phyloP scores from a whole-genome alignment of 2,888 invertebrate genomes.

The Eudemis profundana region DNA sequence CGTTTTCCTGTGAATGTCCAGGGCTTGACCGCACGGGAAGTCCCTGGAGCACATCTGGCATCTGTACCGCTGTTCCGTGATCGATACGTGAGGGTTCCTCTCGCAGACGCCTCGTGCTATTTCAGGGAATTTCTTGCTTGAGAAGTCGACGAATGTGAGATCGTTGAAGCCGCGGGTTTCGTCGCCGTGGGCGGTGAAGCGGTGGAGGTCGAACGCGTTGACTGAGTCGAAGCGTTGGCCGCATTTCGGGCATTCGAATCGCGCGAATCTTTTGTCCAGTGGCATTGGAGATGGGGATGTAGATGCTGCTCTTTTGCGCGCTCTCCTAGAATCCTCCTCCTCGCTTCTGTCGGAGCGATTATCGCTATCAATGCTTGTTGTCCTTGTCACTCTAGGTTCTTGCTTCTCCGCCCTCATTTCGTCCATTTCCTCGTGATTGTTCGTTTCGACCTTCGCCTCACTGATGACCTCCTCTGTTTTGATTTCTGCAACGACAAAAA shows the following conservation, averaged over 20 bases:
- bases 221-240: slow-evolving; percentile 90
- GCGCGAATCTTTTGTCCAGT: slow-evolving; percentile 72
- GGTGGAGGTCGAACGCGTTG: slow-evolving; percentile 89
- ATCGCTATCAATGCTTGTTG: slow-evolving; percentile 83
- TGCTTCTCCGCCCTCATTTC: slow-evolving; percentile 68
- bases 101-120: slow-evolving; percentile 91
- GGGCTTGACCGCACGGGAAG: slow-evolving; percentile 89
- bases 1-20: slow-evolving; percentile 87
- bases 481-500: slow-evolving; percentile 82
- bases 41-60: slow-evolving; percentile 89
- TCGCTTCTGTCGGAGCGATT: slow-evolving; percentile 85
- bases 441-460: slow-evolving; percentile 76
- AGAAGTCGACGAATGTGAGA: slow-evolving; percentile 91
- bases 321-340: slow-evolving; percentile 70
- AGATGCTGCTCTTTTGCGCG: slow-evolving; percentile 75
- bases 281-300: slow-evolving; percentile 71
- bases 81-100: slow-evolving; percentile 85
- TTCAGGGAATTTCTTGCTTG: slow-evolving; percentile 91
- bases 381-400: slow-evolving; percentile 68
- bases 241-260: slow-evolving; percentile 89
- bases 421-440: slow-evolving; percentile 62
- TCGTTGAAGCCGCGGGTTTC: slow-evolving; percentile 89
- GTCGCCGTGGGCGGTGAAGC: slow-evolving; percentile 86
- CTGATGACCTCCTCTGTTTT: slow-evolving; percentile 81
- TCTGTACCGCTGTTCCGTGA: slow-evolving; percentile 87